Evolutionary conservation across 2,113 vertebrate genomes (phyloP), one percentile per base, ranked within the genome.

Genomic region (Australoheros scitulus): DNA sequence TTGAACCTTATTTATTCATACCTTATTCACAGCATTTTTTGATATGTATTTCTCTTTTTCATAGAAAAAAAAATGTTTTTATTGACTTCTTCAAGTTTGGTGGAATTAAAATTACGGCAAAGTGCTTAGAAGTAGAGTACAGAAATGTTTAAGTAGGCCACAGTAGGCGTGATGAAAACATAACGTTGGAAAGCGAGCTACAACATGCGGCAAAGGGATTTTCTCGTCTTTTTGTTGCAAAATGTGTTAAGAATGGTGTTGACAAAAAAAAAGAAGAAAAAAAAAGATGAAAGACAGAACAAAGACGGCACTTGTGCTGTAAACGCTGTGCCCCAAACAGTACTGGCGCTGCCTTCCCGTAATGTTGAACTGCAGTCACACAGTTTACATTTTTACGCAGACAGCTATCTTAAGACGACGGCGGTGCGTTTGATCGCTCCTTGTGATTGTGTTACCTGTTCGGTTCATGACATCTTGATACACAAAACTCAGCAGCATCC

Each of bases 1-100:
- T 92, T 93, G 89, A 92, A 94, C 91, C 91, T 92, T 87, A 91
- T 89, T 89, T 83, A 90, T 80, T 82, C 79, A 83, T 89, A 89
- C 77, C 86, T 90, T 89, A 86, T 52, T 86, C 77, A 78, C 58
- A 80, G 29, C 79, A 88, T 92, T 91, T 89, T 52, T 87, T 26
- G 58, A 88, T 83, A 84, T 87, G 38, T 83, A 72, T 88, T 80
- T 82, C 75, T 47, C 38, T 82, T 94, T 93, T 92, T 78, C 78
- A 84, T 80, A 38, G 9, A 38, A 38, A 38, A 36, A 61, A 74
- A 7, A 4, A 50, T 13, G 11, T 57, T 81, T 79, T 78, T 77
- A 79, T 90, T 77, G 74, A 84, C 26, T 80, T 82, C 50, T 57
- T 55, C 47, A 65, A 88, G 81, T 20, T 68, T 57, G 50, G n/a